Evolutionary conservation across 2,113 vertebrate species (phyloP), one percentile per base, ranked within the genome.

Genomic region (Polypterus senegalus): DNA sequence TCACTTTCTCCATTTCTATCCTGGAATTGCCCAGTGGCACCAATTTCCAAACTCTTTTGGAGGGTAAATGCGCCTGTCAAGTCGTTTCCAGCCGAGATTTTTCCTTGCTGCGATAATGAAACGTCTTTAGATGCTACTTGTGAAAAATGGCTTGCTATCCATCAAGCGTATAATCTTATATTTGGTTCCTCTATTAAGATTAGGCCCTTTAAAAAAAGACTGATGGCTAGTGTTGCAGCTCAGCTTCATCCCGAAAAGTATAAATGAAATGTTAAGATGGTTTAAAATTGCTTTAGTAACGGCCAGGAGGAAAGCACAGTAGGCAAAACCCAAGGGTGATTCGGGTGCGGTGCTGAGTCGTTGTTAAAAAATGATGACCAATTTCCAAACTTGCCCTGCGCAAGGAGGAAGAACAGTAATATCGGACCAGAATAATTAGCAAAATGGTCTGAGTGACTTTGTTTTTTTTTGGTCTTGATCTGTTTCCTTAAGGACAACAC

Each of bases 171-270:
- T 77, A 75, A 83, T 83, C 84, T 85, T 78, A 81, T 84, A 76
- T 86, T 81, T 73, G 79, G 79, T 84, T 86, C 87, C 86, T 90
- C 86, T 83, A 80, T 91, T 91, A 88, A 90, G 89, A 91, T 93
- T 86, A 89, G 80, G 81, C 83, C 71, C 70, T 84, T 84, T 92
- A 89, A 89, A 27, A 88, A 84, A 91, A 94, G 92, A 97, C 85
- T 85, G 89, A 94, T 94, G 83, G 85, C 70, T 69, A 80, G 78
- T 68, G 82, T 85, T 80, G 83, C 77, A 71, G 76, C 73, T 79
- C 79, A 81, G 83, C 83, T 62, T 81, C 82, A 86, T 90, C 82
- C 83, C 85, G 82, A 81, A 86, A 89, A 77, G 81, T 83, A 80
- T 83, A 84, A 87, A 83, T 66, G 78, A 86, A 90, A 89, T 88